These are phyloP conservation scores for Cataglyphis rosenhaueri DNA, from an alignment of 2,888 invertebrate species.

Conservation along the genomic window DNA sequence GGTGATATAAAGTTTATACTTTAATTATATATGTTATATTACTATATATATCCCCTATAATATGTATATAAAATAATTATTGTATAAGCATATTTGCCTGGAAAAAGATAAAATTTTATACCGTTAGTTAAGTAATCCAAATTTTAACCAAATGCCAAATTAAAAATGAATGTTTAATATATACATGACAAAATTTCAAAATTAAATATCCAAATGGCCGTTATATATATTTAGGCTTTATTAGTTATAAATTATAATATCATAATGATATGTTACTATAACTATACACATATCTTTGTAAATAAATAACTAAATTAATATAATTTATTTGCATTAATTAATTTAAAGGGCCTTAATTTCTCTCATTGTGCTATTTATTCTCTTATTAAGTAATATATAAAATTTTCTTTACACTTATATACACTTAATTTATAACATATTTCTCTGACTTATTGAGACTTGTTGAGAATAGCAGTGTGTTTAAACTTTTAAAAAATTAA, in stretches of 20 bases:
- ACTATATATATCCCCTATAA: constrained; percentile 21
- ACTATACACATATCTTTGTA: constrained; percentile 43
- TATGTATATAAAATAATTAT: constrained; percentile 48
- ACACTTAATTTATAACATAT: background rate
- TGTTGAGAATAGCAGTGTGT: background rate
- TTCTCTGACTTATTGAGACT: no score
- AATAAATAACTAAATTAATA: constrained; percentile 38
- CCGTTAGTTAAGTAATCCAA: constrained; percentile 45
- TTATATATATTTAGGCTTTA: constrained; percentile 27
- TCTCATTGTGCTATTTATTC: background rate
- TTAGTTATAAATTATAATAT: constrained; percentile 31
- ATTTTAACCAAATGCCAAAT: constrained; percentile 42
- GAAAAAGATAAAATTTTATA: constrained; percentile 27
- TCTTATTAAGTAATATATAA: background rate
- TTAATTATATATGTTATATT: constrained; percentile 5
- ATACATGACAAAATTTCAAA: constrained; percentile 18
- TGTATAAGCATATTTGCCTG: constrained; percentile 10
- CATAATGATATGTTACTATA: constrained; percentile 33
- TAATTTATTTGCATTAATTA: background rate
- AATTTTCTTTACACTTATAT: no score
- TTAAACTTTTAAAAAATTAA: background rate
- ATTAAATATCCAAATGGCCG: constrained; percentile 12
- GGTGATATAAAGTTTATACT: constrained; percentile 26
- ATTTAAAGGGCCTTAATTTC: background rate
- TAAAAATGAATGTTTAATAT: constrained; percentile 35